These are phyloP conservation scores for Typhlichthys subterraneus DNA, from an alignment of 2,797 vertebrate species.

Conservation along the genomic window DNA sequence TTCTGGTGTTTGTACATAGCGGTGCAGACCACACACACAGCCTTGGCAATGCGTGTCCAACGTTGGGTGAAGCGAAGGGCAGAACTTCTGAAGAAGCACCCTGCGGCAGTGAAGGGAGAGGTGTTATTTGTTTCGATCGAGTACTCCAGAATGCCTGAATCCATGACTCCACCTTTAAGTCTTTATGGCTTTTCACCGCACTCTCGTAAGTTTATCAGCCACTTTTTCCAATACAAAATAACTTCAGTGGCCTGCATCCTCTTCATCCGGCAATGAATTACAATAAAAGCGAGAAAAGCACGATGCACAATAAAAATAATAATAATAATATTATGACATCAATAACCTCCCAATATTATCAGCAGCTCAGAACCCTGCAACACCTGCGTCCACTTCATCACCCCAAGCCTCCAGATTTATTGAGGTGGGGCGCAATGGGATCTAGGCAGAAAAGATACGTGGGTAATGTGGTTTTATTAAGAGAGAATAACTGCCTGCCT, in stretches of 20 bases:
- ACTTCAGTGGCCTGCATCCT: slow-evolving; percentile 42
- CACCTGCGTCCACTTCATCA: slow-evolving; percentile 80
- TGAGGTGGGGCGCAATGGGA: slow-evolving; percentile 36
- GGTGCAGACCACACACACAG: too few relatives aligned
- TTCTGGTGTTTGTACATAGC: too few relatives aligned
- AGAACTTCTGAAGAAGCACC: too few relatives aligned
- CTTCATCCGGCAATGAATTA: slow-evolving; percentile 47
- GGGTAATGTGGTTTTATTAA: slow-evolving; percentile 71
- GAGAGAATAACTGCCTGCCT: slow-evolving; percentile 39
- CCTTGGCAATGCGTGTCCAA: too few relatives aligned
- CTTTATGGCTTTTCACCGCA: slow-evolving; percentile 4
- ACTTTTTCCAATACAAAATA: slow-evolving; percentile 21
- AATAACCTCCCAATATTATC: slow-evolving; percentile 71
- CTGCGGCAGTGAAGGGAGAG: too few relatives aligned
- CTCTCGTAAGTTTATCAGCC: slow-evolving; percentile 25
- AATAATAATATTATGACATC: slow-evolving; percentile 63
- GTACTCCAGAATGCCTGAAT: too few relatives aligned
- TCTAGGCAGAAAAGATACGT: slow-evolving; percentile 49
- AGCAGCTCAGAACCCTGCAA: slow-evolving; percentile 60
- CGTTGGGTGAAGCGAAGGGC: too few relatives aligned
- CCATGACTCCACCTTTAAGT: too few relatives aligned
- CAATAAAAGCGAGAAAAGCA: slow-evolving; percentile 50
- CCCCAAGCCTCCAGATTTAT: slow-evolving; percentile 64
- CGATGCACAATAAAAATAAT: slow-evolving; percentile 45
- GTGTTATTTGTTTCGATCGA: too few relatives aligned